These are phyloP conservation scores for Chloroclystis v-ata DNA, from an alignment of 2,888 invertebrate species.

Conservation along the genomic window DNA sequence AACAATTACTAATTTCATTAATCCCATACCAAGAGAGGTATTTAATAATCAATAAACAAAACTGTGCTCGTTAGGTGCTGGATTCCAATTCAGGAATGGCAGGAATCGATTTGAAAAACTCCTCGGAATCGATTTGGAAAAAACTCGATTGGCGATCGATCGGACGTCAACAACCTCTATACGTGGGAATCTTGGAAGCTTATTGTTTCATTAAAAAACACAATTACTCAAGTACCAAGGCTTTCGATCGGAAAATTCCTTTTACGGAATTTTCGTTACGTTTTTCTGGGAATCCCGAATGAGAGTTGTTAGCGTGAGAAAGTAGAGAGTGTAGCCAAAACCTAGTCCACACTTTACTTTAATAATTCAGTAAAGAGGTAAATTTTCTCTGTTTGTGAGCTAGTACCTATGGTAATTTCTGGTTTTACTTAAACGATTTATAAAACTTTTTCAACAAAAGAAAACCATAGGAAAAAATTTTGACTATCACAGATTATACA, in stretches of 20 bases:
- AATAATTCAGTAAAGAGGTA: no score
- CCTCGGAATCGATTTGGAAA: slow-evolving; percentile 38
- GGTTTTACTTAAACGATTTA: no score
- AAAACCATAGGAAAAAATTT: no score
- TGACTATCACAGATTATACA: no score
- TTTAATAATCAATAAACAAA: slow-evolving; percentile 27
- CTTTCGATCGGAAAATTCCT: slow-evolving; percentile 4
- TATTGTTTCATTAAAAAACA: slow-evolving; percentile 12
- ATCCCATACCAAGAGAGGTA: slow-evolving; percentile 7
- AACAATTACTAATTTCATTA: neutral
- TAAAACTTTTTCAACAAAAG: no score
- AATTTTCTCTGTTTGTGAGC: no score
- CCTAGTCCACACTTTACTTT: no score
- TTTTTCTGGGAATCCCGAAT: neutral
- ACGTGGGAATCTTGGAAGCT: slow-evolving; percentile 57
- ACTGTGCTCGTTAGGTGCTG: slow-evolving; percentile 51
- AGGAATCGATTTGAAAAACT: slow-evolving; percentile 60
- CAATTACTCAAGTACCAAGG: neutral
- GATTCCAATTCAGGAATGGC: slow-evolving; percentile 44
- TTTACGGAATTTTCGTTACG: slow-evolving; percentile 5
- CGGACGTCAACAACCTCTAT: slow-evolving; percentile 60
- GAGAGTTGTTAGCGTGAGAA: neutral
- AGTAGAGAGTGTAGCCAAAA: no score
- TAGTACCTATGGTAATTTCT: no score
- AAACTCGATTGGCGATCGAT: slow-evolving; percentile 56